These are phyloP conservation scores for Copsychus sechellarum DNA, from an alignment of 2,113 vertebrate species.

Conservation along the genomic window DNA sequence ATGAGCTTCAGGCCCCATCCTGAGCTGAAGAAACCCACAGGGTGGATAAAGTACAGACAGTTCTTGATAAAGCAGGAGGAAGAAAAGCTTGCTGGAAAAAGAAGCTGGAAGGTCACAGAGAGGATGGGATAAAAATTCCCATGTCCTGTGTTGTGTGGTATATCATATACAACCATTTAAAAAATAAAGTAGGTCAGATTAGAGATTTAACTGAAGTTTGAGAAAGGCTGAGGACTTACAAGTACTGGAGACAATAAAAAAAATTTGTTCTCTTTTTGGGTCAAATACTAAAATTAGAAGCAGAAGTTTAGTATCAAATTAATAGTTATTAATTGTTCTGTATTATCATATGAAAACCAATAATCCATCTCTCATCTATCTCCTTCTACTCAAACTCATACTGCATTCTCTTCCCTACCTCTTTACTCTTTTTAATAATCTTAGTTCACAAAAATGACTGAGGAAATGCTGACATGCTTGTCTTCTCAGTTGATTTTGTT, in stretches of 20 bases:
- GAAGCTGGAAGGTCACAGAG: neutral
- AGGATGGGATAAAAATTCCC: neutral
- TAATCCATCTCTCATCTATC: neutral
- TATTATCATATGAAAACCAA: neutral
- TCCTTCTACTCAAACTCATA: neutral
- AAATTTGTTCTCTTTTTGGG: neutral
- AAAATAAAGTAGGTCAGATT: neutral
- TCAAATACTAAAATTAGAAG: neutral
- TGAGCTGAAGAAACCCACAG: neutral
- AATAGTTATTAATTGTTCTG: neutral
- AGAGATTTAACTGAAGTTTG: neutral
- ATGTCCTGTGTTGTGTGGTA: rapidly evolving
- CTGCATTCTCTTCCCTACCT: neutral
- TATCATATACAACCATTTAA: neutral
- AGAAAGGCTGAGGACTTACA: neutral
- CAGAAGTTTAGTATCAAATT: neutral
- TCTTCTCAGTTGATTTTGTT: neutral
- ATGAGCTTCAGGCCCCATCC: neutral
- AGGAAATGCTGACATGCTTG: neutral
- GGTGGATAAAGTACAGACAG: neutral
- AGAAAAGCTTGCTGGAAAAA: neutral
- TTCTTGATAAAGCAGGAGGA: neutral
- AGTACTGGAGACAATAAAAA: neutral
- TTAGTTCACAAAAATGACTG: neutral
- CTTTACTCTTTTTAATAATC: neutral